Percentiles rank a stretch among this genome's conserved stretches.
These are phyloP conservation scores for Merluccius polli DNA, from an alignment of 2,797 vertebrate genomes.

Conservation along the genomic window DNA sequence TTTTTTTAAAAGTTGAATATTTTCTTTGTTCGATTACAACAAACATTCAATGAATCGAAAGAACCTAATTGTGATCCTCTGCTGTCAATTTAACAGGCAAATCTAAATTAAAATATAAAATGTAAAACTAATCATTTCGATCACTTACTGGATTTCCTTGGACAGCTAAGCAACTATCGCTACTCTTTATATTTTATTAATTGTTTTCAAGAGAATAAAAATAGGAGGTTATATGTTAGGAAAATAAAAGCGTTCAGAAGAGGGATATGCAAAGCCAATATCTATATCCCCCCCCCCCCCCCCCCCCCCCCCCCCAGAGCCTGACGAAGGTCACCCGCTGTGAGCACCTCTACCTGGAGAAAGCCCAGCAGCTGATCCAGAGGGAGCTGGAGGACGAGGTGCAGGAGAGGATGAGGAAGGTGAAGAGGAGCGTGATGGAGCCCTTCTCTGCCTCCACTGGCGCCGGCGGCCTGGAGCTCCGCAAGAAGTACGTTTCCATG, in stretches of 20 bases:
- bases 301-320: slow-evolving; percentile 45
- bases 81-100: not conserved
- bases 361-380: slow-evolving; percentile 62
- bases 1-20: not conserved
- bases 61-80: not conserved
- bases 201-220: not conserved
- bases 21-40: not conserved
- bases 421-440: slow-evolving; percentile 70
- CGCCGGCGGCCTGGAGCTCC: slow-evolving; percentile 57
- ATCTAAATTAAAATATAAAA: not conserved
- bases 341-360: slow-evolving; percentile 53
- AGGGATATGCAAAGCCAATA: no score
- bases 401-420: slow-evolving; percentile 59
- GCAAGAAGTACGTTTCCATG: slow-evolving; percentile 65
- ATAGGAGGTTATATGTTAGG: no score
- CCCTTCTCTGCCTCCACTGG: slow-evolving; percentile 38
- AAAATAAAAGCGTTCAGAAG: no score
- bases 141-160: not conserved
- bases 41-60: not conserved
- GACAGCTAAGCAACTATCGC: not conserved
- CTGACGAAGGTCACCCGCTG: slow-evolving; percentile 49
- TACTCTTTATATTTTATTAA: not conserved
- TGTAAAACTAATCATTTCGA: not conserved
- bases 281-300: no score
- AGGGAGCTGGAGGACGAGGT: slow-evolving; percentile 73